phyloP scores from a whole-genome alignment of 2,113 vertebrate species.

The Gopherus evgoodei region DNA sequence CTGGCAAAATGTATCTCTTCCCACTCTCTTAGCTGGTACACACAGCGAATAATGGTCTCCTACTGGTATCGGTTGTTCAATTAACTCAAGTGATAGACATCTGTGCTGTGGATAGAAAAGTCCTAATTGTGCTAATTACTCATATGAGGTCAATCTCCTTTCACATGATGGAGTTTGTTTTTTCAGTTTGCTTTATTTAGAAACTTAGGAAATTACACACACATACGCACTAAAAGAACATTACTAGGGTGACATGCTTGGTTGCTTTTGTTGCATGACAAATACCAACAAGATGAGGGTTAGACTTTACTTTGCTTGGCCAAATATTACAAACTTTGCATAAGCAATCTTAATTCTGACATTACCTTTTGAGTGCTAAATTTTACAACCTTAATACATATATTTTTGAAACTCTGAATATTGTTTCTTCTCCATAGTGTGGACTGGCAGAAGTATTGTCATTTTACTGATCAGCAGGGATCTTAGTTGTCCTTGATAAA shows the following conservation, averaged over 20 bases:
- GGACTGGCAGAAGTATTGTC: neutral
- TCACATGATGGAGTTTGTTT: constrained; percentile 26
- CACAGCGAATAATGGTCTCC: neutral
- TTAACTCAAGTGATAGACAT: neutral
- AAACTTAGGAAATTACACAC: neutral
- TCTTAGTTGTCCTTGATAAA: no score
- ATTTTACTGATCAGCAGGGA: neutral
- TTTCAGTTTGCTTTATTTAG: neutral
- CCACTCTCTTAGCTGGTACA: neutral
- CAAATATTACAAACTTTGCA: neutral
- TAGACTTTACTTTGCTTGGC: neutral
- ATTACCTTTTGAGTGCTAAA: neutral
- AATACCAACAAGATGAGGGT: neutral
- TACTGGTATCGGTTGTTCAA: neutral
- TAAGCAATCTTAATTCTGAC: neutral
- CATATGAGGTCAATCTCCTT: constrained; percentile 6
- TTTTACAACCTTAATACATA: neutral
- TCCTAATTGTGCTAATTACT: neutral
- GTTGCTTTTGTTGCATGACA: neutral
- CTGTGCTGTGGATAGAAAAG: neutral
- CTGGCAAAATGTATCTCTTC: neutral
- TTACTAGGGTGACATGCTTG: neutral
- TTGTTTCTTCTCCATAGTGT: neutral
- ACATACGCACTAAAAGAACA: neutral
- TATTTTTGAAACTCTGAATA: neutral